Percentiles rank a stretch among this genome's conserved stretches.
Conservation (phyloP, 2,888 invertebrate genomes). For the Caenorhabditis sulstoni region DNA sequence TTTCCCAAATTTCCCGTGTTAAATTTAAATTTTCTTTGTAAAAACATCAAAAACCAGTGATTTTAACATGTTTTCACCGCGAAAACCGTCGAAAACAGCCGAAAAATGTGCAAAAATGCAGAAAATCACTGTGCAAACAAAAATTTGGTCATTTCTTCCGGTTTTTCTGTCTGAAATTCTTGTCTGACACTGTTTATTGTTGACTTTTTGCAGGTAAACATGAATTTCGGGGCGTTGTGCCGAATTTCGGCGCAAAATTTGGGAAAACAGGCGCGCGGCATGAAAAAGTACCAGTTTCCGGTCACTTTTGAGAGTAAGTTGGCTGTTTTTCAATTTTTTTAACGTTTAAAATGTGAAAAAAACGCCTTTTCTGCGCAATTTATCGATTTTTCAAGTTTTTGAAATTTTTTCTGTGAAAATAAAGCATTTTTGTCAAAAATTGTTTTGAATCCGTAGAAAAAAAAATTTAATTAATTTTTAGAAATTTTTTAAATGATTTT, state of each 20-base stretch:
- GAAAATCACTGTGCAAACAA: conserved; percentile 10
- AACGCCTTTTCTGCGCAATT: conserved; percentile 74
- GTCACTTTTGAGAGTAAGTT: conserved; percentile 78
- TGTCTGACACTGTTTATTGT: not conserved
- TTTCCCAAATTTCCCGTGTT: no score
- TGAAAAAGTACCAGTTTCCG: conserved; percentile 74
- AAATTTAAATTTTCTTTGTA: not conserved
- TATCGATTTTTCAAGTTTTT: not conserved
- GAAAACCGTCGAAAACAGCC: not conserved
- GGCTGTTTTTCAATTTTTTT: no score
- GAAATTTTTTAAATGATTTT: not conserved
- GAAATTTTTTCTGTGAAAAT: no score
- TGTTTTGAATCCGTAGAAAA: not conserved
- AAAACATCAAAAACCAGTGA: not conserved
- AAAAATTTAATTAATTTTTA: no score
- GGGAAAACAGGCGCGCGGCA: conserved; percentile 59
- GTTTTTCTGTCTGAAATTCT: not conserved
- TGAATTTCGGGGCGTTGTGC: conserved; percentile 28
- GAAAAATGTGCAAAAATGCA: no score
- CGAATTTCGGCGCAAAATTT: conserved; percentile 3
- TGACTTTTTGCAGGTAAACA: conserved; percentile 27
- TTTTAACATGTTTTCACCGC: not conserved
- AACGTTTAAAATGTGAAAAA: no score
- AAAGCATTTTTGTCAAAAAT: not conserved
- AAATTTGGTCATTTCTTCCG: not conserved